Conservation (phyloP, 2,888 invertebrate species). For the Nomada lathburiana region DNA sequence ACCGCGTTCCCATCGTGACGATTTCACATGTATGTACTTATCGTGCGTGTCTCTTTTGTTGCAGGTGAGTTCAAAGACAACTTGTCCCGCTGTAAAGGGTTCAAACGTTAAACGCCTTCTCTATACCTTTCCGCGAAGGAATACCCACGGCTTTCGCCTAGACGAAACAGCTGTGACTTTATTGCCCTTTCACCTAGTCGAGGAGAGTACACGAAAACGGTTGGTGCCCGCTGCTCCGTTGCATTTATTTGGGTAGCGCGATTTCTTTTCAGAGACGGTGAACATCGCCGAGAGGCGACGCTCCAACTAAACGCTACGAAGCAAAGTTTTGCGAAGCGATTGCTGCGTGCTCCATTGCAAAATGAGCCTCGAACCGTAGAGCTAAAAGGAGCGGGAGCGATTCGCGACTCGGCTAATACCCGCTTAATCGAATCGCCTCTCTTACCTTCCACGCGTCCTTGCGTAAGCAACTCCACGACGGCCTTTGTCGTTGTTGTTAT, state of each 20-base stretch:
- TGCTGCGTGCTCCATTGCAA: constrained; percentile 32
- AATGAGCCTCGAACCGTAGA: background rate
- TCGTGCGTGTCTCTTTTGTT: constrained; percentile 35
- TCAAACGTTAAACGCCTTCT: background rate
- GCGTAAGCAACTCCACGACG: constrained; percentile 64
- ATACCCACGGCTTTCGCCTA: background rate
- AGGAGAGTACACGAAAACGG: constrained; percentile 33
- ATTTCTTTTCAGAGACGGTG: constrained; percentile 68
- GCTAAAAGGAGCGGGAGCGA: constrained; percentile 12
- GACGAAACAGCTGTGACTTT: background rate
- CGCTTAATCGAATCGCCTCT: constrained; percentile 60
- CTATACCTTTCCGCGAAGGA: background rate
- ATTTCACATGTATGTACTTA: background rate
- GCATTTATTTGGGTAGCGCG: constrained; percentile 68
- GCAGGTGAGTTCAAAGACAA: constrained; percentile 41
- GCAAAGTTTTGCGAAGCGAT: constrained; percentile 28
- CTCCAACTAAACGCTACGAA: constrained; percentile 51
- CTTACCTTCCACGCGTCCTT: constrained; percentile 69
- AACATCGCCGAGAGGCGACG: constrained; percentile 67
- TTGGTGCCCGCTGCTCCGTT: constrained; percentile 48
- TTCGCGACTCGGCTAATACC: constrained; percentile 44
- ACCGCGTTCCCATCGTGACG: background rate
- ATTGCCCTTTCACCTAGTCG: background rate
- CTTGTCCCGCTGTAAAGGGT: background rate
- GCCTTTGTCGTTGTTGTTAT: constrained; percentile 72